These are phyloP conservation scores for Amblyornis subalaris DNA, from an alignment of 2,113 vertebrate genomes.

Conservation along the genomic window DNA sequence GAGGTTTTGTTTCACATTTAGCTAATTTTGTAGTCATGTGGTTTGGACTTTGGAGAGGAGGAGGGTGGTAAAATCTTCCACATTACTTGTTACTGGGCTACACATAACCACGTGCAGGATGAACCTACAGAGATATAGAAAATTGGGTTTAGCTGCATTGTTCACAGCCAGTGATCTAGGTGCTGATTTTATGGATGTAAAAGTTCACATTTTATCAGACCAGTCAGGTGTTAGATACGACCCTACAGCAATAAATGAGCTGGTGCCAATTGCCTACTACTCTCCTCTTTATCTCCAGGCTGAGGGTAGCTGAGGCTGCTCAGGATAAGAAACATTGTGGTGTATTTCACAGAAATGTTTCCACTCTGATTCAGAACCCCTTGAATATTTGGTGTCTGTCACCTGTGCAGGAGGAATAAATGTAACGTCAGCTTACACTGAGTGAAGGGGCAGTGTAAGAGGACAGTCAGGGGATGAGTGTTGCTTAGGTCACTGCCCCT, in stretches of 20 bases:
- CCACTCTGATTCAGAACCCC: neutral
- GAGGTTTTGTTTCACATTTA: conserved; percentile 53
- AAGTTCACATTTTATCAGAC: neutral
- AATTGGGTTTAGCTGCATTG: neutral
- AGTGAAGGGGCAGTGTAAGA: neutral
- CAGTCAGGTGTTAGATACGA: neutral
- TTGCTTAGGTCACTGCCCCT: neutral
- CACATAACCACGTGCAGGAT: neutral
- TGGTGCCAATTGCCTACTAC: neutral
- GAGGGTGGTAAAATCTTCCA: neutral
- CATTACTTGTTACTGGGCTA: neutral
- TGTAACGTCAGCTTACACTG: neutral
- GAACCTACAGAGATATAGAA: neutral
- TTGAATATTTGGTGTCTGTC: neutral
- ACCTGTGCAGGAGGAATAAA: neutral
- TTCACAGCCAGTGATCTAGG: neutral
- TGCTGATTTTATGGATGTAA: neutral
- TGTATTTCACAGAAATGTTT: neutral
- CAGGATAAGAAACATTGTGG: neutral
- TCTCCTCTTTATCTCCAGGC: neutral
- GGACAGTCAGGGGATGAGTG: neutral
- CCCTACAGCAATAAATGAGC: neutral
- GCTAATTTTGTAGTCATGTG: conserved; percentile 52
- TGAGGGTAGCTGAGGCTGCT: neutral
- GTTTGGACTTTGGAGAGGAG: neutral